Evolutionary conservation across 2,113 vertebrate genomes (phyloP).

Genomic region (Anolis sagrei): DNA sequence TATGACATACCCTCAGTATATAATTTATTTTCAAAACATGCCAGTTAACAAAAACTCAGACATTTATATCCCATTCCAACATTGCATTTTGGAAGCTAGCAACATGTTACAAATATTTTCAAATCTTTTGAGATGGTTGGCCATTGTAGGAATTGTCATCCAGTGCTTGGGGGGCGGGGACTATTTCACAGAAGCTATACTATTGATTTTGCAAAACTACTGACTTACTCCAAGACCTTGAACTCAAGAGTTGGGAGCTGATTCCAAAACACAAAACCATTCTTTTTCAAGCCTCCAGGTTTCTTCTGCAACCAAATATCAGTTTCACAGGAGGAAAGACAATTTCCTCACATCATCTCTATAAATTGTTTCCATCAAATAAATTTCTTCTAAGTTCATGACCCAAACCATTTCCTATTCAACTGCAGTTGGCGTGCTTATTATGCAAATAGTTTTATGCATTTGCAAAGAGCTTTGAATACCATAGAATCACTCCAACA

Average conservation of each 20-base stretch:
- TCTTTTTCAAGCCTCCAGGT: not conserved
- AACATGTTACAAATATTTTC: not conserved
- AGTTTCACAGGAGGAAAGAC: not conserved
- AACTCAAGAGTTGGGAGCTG: not conserved
- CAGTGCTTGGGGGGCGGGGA: not conserved
- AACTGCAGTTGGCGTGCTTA: too few relatives aligned
- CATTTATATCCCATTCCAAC: not conserved
- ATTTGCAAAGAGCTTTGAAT: too few relatives aligned
- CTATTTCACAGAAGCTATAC: not conserved
- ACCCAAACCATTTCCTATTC: not conserved
- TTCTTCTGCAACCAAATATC: not conserved
- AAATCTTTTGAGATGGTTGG: not conserved
- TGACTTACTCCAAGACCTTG: not conserved
- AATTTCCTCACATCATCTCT: not conserved
- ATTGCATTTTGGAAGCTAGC: not conserved
- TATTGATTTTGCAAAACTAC: not conserved
- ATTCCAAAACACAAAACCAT: not conserved
- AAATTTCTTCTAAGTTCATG: not conserved
- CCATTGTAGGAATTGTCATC: not conserved
- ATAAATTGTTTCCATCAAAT: not conserved
- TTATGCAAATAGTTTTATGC: too few relatives aligned
- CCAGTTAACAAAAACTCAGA: not conserved
- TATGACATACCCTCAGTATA: not conserved
- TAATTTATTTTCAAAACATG: not conserved
- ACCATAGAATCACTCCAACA: too few relatives aligned